phyloP scores from a whole-genome alignment of 2,888 invertebrate genomes.

The Pseudanteris insignis region DNA sequence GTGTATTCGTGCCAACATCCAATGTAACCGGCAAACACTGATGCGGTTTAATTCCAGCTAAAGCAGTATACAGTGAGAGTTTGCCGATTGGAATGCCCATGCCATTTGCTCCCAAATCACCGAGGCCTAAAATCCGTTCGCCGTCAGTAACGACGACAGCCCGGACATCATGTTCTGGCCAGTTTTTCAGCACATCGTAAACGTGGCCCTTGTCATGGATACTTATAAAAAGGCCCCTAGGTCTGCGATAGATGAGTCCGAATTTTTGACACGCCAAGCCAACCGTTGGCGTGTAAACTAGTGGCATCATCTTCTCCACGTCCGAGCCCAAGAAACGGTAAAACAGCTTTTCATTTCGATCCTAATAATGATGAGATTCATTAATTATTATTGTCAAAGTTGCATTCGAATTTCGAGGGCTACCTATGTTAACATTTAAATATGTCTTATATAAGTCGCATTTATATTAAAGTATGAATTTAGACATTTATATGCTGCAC shows the following conservation, averaged over 20 bases:
- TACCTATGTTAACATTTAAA: no score
- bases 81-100: slow-evolving; percentile 99
- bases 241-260: slow-evolving; percentile 88
- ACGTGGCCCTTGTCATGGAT: slow-evolving; percentile 96
- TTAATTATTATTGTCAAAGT: no score
- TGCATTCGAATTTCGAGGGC: no score
- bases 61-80: slow-evolving; percentile 93
- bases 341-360: slow-evolving; percentile 96
- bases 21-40: slow-evolving; percentile 94
- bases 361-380: no score
- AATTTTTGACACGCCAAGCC: slow-evolving; percentile 97
- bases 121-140: slow-evolving; percentile 95
- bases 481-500: no score
- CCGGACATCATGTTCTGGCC: slow-evolving; percentile 88
- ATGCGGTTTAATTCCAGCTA: slow-evolving; percentile 95
- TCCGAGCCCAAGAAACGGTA: slow-evolving; percentile 89
- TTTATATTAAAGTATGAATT: no score
- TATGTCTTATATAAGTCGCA: no score
- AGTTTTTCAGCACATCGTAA: slow-evolving; percentile 92
- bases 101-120: slow-evolving; percentile 96
- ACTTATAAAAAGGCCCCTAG: slow-evolving; percentile 94
- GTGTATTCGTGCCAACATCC: slow-evolving; percentile 92
- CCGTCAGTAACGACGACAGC: slow-evolving; percentile 97
- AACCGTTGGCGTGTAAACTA: slow-evolving; percentile 99
- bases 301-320: slow-evolving; percentile 92